phyloP scores from a whole-genome alignment of 2,888 invertebrate genomes.

The Pyrrhosoma nymphula region DNA sequence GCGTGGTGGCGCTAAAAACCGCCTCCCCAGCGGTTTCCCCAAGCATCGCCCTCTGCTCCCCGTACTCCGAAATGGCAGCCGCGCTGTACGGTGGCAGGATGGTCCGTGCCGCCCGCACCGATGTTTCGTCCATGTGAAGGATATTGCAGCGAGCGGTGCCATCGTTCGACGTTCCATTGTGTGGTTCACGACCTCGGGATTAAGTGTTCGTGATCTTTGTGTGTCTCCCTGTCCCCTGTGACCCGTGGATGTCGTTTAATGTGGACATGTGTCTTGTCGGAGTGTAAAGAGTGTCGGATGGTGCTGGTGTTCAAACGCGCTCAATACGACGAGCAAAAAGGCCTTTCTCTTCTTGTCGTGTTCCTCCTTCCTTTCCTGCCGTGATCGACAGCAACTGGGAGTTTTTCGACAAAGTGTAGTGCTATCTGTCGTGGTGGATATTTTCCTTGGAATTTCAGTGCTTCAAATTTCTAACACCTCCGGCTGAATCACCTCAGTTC shows the following conservation, averaged over 20 bases:
- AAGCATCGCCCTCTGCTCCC: background rate
- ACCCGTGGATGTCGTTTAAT: constrained; percentile 44
- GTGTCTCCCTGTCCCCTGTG: constrained; percentile 23
- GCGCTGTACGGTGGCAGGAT: background rate
- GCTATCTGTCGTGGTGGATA: background rate
- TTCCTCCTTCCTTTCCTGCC: background rate
- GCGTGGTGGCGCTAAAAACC: constrained; percentile 64
- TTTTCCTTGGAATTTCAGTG: background rate
- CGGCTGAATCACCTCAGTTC: background rate
- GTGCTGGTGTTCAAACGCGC: constrained; percentile 49
- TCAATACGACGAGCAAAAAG: constrained; percentile 41
- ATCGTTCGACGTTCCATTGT: background rate
- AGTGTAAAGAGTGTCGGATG: constrained; percentile 27
- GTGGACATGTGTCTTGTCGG: constrained; percentile 47
- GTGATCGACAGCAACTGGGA: background rate
- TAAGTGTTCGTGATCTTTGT: constrained; percentile 25
- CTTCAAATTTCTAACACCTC: background rate
- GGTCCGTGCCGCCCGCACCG: background rate
- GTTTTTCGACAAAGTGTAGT: background rate
- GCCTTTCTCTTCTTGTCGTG: constrained; percentile 7
- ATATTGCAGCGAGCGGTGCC: constrained; percentile 4
- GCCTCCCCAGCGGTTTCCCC: constrained; percentile 61
- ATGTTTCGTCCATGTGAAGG: constrained; percentile 60
- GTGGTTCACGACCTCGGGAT: constrained; percentile 54
- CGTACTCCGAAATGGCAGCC: constrained; percentile 65